These are phyloP conservation scores for Lycocorax pyrrhopterus DNA, from an alignment of 2,113 vertebrate genomes.

Conservation along the genomic window DNA sequence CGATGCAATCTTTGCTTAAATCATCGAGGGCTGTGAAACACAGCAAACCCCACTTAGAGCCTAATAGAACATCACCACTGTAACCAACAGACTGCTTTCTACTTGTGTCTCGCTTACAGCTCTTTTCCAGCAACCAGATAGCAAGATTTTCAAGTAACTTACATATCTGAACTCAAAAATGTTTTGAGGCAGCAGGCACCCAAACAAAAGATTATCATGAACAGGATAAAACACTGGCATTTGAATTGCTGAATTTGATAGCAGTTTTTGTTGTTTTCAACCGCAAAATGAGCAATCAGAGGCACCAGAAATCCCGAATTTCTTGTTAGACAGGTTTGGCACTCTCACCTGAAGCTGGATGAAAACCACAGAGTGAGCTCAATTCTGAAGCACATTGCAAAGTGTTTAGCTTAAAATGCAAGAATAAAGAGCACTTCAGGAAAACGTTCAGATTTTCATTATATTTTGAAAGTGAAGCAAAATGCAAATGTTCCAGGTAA, in stretches of 20 bases:
- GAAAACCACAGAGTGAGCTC: slow-evolving; percentile 3
- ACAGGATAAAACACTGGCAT: background rate
- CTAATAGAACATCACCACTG: background rate
- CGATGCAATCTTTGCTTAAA: background rate
- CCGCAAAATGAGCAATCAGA: background rate
- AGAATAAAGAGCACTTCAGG: background rate
- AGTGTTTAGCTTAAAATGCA: background rate
- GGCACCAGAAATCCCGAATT: slow-evolving; percentile 14
- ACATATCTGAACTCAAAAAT: background rate
- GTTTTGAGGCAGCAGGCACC: background rate
- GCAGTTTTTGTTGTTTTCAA: slow-evolving; percentile 27
- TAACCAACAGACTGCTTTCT: background rate
- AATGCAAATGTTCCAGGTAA: background rate
- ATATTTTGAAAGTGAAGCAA: background rate
- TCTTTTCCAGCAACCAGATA: background rate
- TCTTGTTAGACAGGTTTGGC: slow-evolving; percentile 39
- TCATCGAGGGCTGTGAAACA: background rate
- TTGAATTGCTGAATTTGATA: slow-evolving; percentile 3
- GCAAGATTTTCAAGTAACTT: background rate
- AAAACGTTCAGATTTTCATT: background rate
- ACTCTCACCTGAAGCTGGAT: background rate
- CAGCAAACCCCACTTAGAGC: background rate
- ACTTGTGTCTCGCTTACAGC: background rate
- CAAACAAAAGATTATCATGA: background rate
- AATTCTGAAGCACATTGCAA: background rate